Evolutionary conservation across 2,797 vertebrate species (phyloP).

Genomic region (Cichlasoma orientale): DNA sequence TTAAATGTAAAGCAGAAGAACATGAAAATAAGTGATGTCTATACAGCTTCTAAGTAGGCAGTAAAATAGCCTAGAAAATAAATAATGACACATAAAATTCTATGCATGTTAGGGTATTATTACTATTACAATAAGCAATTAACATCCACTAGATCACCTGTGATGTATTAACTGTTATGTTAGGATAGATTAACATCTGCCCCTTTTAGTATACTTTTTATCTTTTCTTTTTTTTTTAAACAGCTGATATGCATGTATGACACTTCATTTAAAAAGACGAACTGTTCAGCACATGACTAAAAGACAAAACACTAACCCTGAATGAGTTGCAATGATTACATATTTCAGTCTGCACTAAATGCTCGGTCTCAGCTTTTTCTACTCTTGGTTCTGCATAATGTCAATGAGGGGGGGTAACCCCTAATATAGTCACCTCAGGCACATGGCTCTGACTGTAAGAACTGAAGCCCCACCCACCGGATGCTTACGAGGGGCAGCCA

Average conservation of each 20-base stretch:
- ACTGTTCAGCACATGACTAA: neutral
- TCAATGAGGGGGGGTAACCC: neutral
- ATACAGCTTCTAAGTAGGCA: neutral
- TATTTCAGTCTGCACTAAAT: no score
- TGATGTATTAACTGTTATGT: neutral
- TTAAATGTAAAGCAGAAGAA: neutral
- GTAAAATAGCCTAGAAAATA: neutral
- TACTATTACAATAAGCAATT: no score
- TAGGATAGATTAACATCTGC: neutral
- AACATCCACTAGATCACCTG: no score
- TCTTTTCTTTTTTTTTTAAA: no score
- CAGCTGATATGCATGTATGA: no score
- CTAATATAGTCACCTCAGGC: neutral
- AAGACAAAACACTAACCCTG: no score
- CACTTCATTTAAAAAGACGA: no score
- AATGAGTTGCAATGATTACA: no score
- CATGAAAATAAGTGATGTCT: neutral
- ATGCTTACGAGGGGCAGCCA: neutral
- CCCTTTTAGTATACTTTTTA: neutral
- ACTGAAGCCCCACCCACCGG: neutral
- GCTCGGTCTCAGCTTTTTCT: neutral
- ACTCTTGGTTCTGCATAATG: neutral
- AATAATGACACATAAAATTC: neutral
- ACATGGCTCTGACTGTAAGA: neutral
- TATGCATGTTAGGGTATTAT: neutral